These are phyloP conservation scores for Sminthurinus aureus DNA, from an alignment of 2,888 invertebrate genomes.

Conservation along the genomic window DNA sequence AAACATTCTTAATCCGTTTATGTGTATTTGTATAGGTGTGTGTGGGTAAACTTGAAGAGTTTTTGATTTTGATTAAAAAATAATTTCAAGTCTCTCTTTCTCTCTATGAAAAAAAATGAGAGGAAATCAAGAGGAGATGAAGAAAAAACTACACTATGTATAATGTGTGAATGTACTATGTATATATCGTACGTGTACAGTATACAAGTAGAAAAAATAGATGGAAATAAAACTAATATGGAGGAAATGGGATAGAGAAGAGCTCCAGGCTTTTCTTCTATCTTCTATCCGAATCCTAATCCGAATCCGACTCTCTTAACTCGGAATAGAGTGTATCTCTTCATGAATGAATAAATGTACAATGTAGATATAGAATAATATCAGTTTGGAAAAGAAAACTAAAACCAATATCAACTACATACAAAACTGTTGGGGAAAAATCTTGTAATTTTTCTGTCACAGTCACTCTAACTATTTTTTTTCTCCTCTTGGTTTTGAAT, in stretches of 20 bases:
- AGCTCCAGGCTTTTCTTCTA: slow-evolving; percentile 4
- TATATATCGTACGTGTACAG: neutral
- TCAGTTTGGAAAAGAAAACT: too few species aligned
- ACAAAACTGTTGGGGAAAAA: neutral
- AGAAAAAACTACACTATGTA: neutral
- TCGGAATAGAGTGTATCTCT: slow-evolving; percentile 1
- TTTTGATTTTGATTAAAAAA: neutral
- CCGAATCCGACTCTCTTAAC: too few species aligned
- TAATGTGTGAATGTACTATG: neutral
- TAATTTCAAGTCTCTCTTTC: neutral
- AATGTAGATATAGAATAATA: too few species aligned
- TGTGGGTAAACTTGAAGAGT: neutral
- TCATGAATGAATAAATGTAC: slow-evolving; percentile 27
- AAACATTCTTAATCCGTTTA: neutral
- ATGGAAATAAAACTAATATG: neutral
- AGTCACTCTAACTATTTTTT: neutral
- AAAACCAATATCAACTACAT: too few species aligned
- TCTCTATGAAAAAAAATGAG: neutral
- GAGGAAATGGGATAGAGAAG: neutral
- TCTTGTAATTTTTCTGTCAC: slow-evolving; percentile 26
- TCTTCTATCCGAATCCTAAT: neutral
- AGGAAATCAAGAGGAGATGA: too few species aligned
- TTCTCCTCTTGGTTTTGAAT: too few species aligned
- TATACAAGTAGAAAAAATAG: neutral
- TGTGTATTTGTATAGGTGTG: neutral